phyloP scores from a whole-genome alignment of 2,888 invertebrate genomes.

The Dryocosmus kuriphilus region DNA sequence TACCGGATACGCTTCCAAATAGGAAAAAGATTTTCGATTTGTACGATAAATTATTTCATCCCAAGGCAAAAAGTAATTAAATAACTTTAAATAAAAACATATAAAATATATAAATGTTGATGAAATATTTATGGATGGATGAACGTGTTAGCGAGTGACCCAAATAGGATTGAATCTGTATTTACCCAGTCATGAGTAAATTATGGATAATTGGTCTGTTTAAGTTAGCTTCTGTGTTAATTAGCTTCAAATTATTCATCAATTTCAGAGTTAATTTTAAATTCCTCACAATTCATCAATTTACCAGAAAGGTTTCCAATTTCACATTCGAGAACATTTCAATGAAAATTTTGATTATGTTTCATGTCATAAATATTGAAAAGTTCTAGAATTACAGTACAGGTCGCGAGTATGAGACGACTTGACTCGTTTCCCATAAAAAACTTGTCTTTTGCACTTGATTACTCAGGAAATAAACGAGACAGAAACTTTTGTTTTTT shows the following conservation, averaged over 20 bases:
- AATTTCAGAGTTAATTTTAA: neutral
- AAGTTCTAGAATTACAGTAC: neutral
- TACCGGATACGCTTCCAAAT: neutral
- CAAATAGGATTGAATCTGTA: neutral
- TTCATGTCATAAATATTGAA: neutral
- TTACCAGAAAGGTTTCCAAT: neutral
- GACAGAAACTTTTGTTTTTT: no score
- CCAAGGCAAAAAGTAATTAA: neutral
- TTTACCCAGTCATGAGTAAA: neutral
- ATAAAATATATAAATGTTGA: neutral
- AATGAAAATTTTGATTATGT: neutral
- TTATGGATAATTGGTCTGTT: neutral
- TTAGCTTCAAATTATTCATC: neutral
- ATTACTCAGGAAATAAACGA: no score
- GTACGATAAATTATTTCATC: no score
- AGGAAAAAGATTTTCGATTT: no score
- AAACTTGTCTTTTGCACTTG: no score
- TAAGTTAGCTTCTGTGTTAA: neutral
- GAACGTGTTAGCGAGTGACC: neutral
- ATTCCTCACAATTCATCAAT: neutral
- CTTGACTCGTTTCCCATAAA: no score
- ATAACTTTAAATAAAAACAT: neutral
- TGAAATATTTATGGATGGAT: neutral
- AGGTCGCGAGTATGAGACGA: no score
- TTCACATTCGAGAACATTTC: neutral